phyloP scores from a whole-genome alignment of 2,888 invertebrate species.

The Sinhomidia bicolor region DNA sequence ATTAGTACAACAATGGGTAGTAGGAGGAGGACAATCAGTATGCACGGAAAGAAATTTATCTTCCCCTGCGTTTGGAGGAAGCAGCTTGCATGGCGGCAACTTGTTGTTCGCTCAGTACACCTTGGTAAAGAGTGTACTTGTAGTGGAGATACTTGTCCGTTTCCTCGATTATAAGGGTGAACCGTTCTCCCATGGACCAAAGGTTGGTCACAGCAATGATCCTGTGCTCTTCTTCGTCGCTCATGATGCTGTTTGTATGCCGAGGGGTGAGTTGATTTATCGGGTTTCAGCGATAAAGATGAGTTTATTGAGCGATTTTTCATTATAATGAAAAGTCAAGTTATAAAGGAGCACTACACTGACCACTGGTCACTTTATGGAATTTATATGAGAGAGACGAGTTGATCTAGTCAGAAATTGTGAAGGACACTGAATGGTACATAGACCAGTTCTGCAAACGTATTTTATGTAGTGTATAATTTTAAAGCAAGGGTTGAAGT shows the following conservation, averaged over 20 bases:
- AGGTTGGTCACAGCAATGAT: constrained; percentile 12
- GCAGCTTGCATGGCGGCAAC: too few species aligned
- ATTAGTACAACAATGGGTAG: background rate
- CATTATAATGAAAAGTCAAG: background rate
- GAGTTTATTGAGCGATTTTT: background rate
- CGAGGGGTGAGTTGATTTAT: too few species aligned
- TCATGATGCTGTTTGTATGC: background rate
- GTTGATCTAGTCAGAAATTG: background rate
- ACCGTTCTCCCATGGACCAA: constrained; percentile 1
- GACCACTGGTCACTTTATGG: background rate
- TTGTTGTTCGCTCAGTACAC: background rate
- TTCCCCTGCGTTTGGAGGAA: too few species aligned
- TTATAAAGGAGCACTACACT: background rate
- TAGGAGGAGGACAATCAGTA: background rate
- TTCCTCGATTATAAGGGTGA: background rate
- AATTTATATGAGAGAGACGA: background rate
- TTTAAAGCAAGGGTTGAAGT: too few species aligned
- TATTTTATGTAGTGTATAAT: too few species aligned
- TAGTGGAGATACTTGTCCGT: background rate
- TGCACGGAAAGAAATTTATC: background rate
- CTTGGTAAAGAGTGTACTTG: background rate
- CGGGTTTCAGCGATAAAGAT: background rate
- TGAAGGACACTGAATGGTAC: background rate
- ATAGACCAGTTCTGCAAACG: too few species aligned
- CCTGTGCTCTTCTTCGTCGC: background rate